Base-by-base conservation (phyloP, 1,140 invertebrate genomes). In the Adoxophyes honmai region DNA sequence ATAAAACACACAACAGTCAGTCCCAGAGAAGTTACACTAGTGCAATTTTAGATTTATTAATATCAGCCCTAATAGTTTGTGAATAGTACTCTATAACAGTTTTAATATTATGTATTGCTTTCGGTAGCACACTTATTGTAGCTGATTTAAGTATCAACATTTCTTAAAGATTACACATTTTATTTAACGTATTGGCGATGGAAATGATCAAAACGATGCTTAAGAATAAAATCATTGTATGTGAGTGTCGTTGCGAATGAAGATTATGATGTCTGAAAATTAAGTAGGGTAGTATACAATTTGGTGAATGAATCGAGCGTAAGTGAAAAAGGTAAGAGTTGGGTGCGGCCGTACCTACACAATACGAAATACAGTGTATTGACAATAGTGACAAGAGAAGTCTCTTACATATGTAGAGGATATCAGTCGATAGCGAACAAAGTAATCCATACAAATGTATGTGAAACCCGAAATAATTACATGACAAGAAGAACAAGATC, bases 401-500 rank as follows among this genome's bases (percentile, higher is more conserved):
- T 68, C 57, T 68, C 59, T 37, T 66, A 60, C 35, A 57, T 35
- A n/a, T n/a, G n/a, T n/a, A 56, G 18, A 61, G 66, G 62, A 70
- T 68, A 75, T 75, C 78, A 78, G 77, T 79, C 74, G 34, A 62
- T 55, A 73, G 18, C 42, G 21, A 71, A 75, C 70, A 68, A 83
- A 81, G 83, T 69, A 33, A 59, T 28, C n/a, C 65, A 85, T 82
- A 79, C 54, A 59, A 71, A 44, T 44, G 38, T 73, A 74, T 62
- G 59, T 66, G 65, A 64, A 73, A 59, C 65, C 67, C 60, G 71
- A 82, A 86, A 83, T 75, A 74, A 80, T 74, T 74, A 75, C 70
- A 82, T 73, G 70, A 83, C 78, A 77, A 85, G 77, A 88, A 84
- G 81, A 86, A 81, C 77, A 81, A 82, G 81, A 87, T 76, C 75